Evolutionary conservation across 2,888 invertebrate species (phyloP), one percentile per base, ranked within the genome.

Genomic region (Melipona beecheii): DNA sequence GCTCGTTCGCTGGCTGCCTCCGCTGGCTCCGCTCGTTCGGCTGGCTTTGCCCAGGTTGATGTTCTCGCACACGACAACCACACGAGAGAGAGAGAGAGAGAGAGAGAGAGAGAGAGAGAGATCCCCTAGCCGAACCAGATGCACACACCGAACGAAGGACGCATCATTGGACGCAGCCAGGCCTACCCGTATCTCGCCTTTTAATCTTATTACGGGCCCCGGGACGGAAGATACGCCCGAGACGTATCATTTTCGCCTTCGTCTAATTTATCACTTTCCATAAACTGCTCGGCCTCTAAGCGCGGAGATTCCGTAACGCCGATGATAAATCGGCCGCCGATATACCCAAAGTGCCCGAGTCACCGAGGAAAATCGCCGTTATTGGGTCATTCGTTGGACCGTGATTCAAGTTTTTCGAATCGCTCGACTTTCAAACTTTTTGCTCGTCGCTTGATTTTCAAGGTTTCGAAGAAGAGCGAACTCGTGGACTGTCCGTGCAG

Each of bases 201-300:
- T 91, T 92, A 92, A 92, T 92, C 92, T 91, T 91, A 91, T 92
- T 91, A 92, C 91, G 74, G 87, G 78, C 88, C 84, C 77, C 85
- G 86, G 86, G 85, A 89, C 87, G 82, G 86, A 84, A 90, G 90
- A 90, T 89, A 89, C 81, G 90, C 88, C 73, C 87, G 84, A 90
- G 91, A 90, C 86, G 87, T 89, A 91, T 91, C 91, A 92, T 92
- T 92, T 91, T 91, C 84, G 86, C 81, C 86, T 85, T 86, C 85
- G 78, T 84, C 85, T 85, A 89, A 92, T 92, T 91, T 90, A 91
- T 91, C 88, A 89, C 86, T 90, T 87, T 87, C 78, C 88, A 83
- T 84, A 86, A 90, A 89, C 81, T 85, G 86, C 86, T 64, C 78
- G 80, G 82, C 82, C 81, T 88, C 83, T 90, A 88, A 84, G 83